Evolutionary conservation across 1,140 invertebrate species (phyloP), one percentile per base, ranked within the genome.

Genomic region (Trachymyrmex septentrionalis): DNA sequence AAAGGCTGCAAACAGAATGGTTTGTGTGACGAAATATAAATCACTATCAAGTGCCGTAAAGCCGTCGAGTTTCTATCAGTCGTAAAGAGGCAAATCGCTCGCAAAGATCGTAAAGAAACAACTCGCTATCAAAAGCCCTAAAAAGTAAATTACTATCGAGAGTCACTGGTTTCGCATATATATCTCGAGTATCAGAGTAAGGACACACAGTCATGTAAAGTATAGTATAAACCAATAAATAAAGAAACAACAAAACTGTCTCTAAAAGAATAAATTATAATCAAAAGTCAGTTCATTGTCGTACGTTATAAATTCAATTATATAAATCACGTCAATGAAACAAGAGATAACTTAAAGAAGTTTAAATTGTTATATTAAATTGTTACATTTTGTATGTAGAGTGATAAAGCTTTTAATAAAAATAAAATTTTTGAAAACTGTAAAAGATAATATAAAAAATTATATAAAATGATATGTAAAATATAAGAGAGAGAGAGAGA

Each of bases 21-120:
- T 55, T 21, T 34, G 16, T 55, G 9, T 55, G 21, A 67, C 50
- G 38, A 80, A 67, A 81, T 48, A 86, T 67, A 86, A 86, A 86
- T 86, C 75, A 55, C 59, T 69, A 66, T 66, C 48, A 53, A 64
- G n/a, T 77, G 12, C 61, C 9, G 21, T 59, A 50, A 82, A 82
- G 19, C 6, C 21, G 9, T 24, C 19, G 69, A 63, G 24, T 84
- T 48, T 27, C 67, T 82, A 82, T 72, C 78, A 48, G 21, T 48
- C 50, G 34, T 61, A 82, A 82, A 73, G 53, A 82, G 38, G 67
- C 9, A 59, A 72, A 82, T 73, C 44, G 27, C 24, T 66, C 61
- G 34, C 48, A 48, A 69, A 81, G 50, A 7, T 30, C 53, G 7
- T 72, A 72, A 71, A 81, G 19, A 61, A 72, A 72, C 27, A 27